These are phyloP conservation scores for Pseudobourletiella spinata DNA, from an alignment of 1,140 invertebrate species.

Conservation along the genomic window DNA sequence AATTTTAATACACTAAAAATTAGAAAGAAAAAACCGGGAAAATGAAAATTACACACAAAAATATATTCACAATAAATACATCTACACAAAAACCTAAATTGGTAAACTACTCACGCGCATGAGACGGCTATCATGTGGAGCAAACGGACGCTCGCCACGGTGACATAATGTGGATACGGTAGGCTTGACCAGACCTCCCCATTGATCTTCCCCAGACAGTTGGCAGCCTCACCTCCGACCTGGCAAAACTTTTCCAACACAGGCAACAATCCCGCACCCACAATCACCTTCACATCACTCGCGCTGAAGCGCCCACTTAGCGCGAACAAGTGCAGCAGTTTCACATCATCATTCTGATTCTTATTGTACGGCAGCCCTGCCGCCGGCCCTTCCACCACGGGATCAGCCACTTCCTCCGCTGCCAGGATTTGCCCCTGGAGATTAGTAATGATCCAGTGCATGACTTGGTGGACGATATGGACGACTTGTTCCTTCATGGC, in stretches of 20 bases:
- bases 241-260: slow-evolving; percentile 43
- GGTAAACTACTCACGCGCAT: slow-evolving; percentile 35
- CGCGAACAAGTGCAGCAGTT: slow-evolving; percentile 49
- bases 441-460: slow-evolving; percentile 36
- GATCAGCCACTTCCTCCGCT: background rate
- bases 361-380: background rate
- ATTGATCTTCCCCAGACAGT: slow-evolving; percentile 15
- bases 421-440: slow-evolving; percentile 29
- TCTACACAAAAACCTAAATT: too few relatives aligned
- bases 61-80: too few relatives aligned
- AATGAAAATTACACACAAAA: too few relatives aligned
- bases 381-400: too few relatives aligned
- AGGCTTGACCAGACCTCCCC: slow-evolving; percentile 16
- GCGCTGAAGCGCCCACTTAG: slow-evolving; percentile 50
- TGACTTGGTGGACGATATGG: slow-evolving; percentile 42
- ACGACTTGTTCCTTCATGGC: slow-evolving; percentile 42
- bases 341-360: slow-evolving; percentile 27
- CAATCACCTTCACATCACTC: slow-evolving; percentile 50
- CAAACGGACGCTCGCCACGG: slow-evolving; percentile 43
- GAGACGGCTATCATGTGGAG: slow-evolving; percentile 51
- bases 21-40: too few relatives aligned
- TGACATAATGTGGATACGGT: slow-evolving; percentile 35
- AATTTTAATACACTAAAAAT: too few relatives aligned
- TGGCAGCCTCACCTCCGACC: background rate
- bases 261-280: slow-evolving; percentile 49